Evolutionary conservation across 2,113 vertebrate genomes (phyloP).

Genomic region (Sula dactylatra): DNA sequence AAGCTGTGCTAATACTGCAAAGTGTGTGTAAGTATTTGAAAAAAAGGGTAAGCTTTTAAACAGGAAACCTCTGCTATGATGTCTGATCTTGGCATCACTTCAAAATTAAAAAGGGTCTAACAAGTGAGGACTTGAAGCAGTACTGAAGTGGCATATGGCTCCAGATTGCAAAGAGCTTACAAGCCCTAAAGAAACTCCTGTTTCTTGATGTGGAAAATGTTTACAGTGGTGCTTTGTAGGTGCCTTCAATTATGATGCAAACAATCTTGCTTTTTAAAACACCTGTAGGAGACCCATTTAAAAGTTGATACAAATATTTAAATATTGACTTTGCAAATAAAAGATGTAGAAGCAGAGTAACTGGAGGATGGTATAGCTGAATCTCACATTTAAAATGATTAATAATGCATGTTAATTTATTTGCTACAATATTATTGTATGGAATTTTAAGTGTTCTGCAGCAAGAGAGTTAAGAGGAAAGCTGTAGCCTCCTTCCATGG

Average conservation of each 20-base stretch:
- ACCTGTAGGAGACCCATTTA: not conserved
- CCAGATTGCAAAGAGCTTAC: slow-evolving; percentile 43
- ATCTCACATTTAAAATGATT: not conserved
- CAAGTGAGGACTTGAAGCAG: slow-evolving; percentile 28
- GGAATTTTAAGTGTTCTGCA: not conserved
- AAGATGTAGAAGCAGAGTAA: not conserved
- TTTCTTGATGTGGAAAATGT: slow-evolving; percentile 46
- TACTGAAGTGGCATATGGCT: slow-evolving; percentile 49
- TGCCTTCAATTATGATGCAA: slow-evolving; percentile 25
- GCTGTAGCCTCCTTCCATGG: not conserved
- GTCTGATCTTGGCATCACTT: slow-evolving; percentile 39
- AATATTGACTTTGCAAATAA: not conserved
- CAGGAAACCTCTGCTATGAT: slow-evolving; percentile 7
- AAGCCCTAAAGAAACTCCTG: slow-evolving; percentile 43
- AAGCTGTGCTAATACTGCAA: not conserved
- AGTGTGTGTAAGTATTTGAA: not conserved
- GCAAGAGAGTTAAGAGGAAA: not conserved
- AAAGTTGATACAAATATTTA: not conserved
- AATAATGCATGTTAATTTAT: not conserved
- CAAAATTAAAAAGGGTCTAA: slow-evolving; percentile 26
- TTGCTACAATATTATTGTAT: not conserved
- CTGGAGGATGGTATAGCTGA: not conserved
- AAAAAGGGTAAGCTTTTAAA: not conserved
- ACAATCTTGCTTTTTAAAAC: not conserved
- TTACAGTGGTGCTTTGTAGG: slow-evolving; percentile 49